These are phyloP conservation scores for Mixornis gularis DNA, from an alignment of 2,113 vertebrate species.

Conservation along the genomic window DNA sequence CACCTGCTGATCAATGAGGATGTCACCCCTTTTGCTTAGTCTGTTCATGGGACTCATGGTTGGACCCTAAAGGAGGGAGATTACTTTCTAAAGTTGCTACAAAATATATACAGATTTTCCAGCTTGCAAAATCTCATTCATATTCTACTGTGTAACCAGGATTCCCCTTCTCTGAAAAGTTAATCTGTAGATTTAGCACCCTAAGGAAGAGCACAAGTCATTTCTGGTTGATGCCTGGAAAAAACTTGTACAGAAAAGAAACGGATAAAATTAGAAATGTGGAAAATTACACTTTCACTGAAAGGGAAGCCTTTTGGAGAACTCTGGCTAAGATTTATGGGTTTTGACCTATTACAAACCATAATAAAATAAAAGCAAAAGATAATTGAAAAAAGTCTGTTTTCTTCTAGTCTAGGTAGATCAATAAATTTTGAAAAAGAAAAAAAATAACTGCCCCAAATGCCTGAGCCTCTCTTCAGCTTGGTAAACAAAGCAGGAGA, in stretches of 20 bases:
- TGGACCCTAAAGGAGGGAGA: background rate
- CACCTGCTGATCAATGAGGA: conserved; percentile 34
- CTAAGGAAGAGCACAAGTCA: background rate
- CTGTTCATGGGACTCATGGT: background rate
- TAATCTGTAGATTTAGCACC: background rate
- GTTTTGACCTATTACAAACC: conserved; percentile 50
- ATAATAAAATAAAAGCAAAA: conserved; percentile 59
- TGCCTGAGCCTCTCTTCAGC: conserved; percentile 33
- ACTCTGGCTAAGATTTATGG: conserved; percentile 35
- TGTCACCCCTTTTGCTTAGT: background rate
- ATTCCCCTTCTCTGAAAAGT: background rate
- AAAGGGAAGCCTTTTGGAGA: conserved; percentile 29
- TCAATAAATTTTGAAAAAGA: conserved; percentile 63
- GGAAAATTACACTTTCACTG: conserved; percentile 17
- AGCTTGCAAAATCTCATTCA: background rate
- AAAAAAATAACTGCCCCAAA: conserved; percentile 1
- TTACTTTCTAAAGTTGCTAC: background rate
- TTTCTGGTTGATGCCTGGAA: background rate
- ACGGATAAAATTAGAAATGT: conserved; percentile 5
- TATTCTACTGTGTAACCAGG: background rate
- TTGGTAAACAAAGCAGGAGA: conserved; percentile 66
- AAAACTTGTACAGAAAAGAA: conserved; percentile 16
- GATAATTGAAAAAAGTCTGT: conserved; percentile 61
- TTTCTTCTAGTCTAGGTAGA: conserved; percentile 41
- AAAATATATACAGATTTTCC: background rate